Percentiles rank a stretch among this genome's conserved stretches.
Conservation (phyloP, 2,113 vertebrate species). For the Triplophysa dalaica region DNA sequence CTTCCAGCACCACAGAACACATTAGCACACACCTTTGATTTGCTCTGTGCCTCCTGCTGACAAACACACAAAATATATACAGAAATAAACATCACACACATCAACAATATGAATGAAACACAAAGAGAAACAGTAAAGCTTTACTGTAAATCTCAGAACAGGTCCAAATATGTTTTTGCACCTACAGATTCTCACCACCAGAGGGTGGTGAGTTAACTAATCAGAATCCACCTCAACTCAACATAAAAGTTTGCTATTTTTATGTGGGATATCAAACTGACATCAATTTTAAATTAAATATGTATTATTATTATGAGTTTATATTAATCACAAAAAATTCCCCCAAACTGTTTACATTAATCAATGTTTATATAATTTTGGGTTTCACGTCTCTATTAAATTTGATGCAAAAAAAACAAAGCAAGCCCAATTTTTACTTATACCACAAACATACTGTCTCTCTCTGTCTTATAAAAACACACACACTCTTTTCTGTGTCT, state of each 20-base stretch:
- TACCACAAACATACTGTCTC: conserved; percentile 2
- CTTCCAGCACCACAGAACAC: conserved; percentile 97
- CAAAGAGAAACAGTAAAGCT: background rate
- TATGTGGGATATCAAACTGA: background rate
- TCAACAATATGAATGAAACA: background rate
- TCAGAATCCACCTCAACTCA: background rate
- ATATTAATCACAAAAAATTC: no score
- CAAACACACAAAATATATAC: conserved; percentile 55
- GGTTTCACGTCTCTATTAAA: background rate
- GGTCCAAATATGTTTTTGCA: background rate
- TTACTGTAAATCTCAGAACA: background rate
- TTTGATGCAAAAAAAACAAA: background rate
- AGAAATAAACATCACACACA: conserved; percentile 8
- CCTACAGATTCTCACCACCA: conserved; percentile 42
- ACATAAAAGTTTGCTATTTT: background rate
- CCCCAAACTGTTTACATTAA: background rate
- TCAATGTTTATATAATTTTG: background rate
- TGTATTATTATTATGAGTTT: no score
- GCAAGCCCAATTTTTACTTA: background rate
- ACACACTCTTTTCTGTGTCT: conserved; percentile 1
- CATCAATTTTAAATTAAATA: background rate
- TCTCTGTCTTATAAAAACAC: background rate
- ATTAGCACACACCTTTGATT: conserved; percentile 98
- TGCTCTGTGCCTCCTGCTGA: conserved; percentile 87
- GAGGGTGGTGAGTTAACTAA: conserved; percentile 27